A percentile compares a stretch with the other conserved stretches of the same genome.
These are phyloP conservation scores for Papilio helenus DNA, from an alignment of 1,140 invertebrate species.

Conservation along the genomic window DNA sequence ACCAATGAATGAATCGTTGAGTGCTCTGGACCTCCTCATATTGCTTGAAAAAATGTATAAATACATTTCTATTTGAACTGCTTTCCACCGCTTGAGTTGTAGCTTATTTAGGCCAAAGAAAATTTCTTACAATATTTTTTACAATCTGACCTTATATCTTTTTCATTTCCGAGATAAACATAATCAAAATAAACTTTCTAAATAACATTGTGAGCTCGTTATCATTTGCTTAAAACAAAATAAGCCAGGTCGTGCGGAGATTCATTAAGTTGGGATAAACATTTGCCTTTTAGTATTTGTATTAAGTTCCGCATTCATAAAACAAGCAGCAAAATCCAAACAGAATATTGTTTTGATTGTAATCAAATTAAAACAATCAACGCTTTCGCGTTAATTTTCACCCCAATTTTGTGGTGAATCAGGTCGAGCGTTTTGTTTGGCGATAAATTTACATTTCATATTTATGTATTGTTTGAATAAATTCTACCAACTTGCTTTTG, in stretches of 20 bases:
- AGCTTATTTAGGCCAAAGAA: neutral
- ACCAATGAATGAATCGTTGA: neutral
- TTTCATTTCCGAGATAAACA: no score
- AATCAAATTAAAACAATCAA: slow-evolving; percentile 38
- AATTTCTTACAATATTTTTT: neutral
- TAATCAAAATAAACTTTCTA: neutral
- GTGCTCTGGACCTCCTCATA: neutral
- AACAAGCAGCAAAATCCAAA: slow-evolving; percentile 18
- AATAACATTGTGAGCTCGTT: neutral
- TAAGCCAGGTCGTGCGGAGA: neutral
- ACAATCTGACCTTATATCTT: neutral
- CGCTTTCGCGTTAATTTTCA: slow-evolving; percentile 30
- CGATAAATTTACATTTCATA: slow-evolving; percentile 36
- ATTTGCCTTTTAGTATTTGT: slow-evolving; percentile 34
- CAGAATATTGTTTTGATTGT: slow-evolving; percentile 35
- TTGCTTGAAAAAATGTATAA: neutral
- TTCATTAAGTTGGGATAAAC: slow-evolving; percentile 25
- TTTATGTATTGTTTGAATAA: slow-evolving; percentile 12
- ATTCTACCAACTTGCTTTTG: neutral
- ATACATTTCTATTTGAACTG: neutral
- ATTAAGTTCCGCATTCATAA: slow-evolving; percentile 32
- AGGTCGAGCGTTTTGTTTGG: neutral
- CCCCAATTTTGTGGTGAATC: slow-evolving; percentile 23
- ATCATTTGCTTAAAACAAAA: neutral
- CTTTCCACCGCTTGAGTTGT: neutral